Conservation (phyloP, 2,113 vertebrate species). For the Hypomesus transpacificus region DNA sequence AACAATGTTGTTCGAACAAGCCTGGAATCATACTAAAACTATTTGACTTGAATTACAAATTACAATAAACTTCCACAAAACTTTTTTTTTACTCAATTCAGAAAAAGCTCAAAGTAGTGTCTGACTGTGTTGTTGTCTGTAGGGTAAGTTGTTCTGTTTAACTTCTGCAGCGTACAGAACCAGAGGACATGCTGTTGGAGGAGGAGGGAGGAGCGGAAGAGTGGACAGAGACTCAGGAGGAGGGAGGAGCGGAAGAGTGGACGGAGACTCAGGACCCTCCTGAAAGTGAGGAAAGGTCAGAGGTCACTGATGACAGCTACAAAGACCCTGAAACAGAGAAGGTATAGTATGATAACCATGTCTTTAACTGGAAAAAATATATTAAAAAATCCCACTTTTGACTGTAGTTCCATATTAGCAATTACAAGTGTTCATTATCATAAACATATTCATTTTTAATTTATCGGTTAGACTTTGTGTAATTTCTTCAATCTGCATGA, state of each 20-base stretch:
- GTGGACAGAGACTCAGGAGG: conserved; percentile 1
- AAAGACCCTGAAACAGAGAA: neutral
- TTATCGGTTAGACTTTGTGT: no score
- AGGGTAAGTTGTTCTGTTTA: neutral
- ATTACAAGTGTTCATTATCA: no score
- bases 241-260: neutral
- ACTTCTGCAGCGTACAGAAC: conserved; percentile 25
- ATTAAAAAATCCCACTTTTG: no score
- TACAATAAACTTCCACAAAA: no score
- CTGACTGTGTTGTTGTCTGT: neutral
- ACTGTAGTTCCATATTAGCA: no score
- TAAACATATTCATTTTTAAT: no score
- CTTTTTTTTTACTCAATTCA: no score
- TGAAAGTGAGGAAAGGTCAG: neutral
- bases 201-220: neutral
- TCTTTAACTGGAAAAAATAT: neutral
- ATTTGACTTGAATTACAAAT: no score
- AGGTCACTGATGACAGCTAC: neutral
- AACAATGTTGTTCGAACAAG: neutral
- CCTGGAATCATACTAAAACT: no score
- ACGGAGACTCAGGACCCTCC: conserved; percentile 10
- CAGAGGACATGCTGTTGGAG: neutral
- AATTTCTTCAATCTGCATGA: no score
- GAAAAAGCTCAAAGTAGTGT: neutral
- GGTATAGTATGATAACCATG: conserved; percentile 30